Evolutionary conservation across 2,888 invertebrate species (phyloP).

Genomic region (Heliconius ethilla): DNA sequence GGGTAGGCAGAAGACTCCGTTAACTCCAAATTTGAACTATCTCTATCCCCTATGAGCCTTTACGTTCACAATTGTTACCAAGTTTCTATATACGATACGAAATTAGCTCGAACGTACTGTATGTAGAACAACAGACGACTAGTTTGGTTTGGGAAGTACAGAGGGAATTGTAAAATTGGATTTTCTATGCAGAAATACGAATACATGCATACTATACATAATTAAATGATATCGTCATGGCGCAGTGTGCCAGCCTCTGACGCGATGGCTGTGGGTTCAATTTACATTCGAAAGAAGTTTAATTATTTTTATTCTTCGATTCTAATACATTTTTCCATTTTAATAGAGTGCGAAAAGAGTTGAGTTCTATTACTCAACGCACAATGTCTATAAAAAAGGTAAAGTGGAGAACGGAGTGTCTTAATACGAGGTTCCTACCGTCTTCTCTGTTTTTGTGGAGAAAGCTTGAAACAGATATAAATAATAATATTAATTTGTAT

Average conservation of each 20-base stretch:
- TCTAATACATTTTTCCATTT: neutral
- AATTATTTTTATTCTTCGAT: neutral
- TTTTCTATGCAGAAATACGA: neutral
- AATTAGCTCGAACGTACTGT: constrained; percentile 4
- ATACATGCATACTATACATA: too few relatives aligned
- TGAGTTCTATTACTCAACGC: neutral
- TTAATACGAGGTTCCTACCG: neutral
- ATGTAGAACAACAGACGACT: neutral
- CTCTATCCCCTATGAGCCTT: neutral
- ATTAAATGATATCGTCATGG: too few relatives aligned
- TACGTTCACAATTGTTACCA: constrained; percentile 13
- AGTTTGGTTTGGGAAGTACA: neutral
- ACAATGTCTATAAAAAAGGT: neutral
- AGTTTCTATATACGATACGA: constrained; percentile 7
- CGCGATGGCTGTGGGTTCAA: neutral
- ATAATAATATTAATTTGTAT: too few relatives aligned
- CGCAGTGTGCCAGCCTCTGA: neutral
- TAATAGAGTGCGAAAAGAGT: too few relatives aligned
- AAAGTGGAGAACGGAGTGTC: neutral
- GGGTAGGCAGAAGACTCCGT: too few relatives aligned
- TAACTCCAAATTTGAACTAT: neutral
- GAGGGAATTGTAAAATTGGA: constrained; percentile 6
- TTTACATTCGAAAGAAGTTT: neutral
- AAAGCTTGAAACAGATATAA: neutral
- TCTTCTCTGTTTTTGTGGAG: neutral